Conservation (phyloP, 2,888 invertebrate genomes). For the Caenorhabditis sinica region DNA sequence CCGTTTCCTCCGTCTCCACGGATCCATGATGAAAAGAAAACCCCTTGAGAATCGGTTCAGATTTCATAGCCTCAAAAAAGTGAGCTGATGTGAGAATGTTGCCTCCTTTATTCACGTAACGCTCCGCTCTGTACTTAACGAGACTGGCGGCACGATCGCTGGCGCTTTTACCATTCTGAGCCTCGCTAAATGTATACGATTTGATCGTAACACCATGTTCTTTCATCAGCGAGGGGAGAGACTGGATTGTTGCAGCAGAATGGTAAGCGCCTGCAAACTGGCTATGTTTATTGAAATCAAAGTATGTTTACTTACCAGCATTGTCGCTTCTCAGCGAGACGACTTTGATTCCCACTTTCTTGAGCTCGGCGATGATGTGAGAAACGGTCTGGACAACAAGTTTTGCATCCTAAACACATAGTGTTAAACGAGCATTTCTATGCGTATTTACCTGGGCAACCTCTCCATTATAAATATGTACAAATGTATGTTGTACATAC, state of each 20-base stretch:
- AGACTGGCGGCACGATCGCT: constrained; percentile 3
- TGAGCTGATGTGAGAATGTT: neutral
- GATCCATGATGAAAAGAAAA: constrained; percentile 1
- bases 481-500: constrained; percentile 15
- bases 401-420: neutral
- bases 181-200: constrained; percentile 5
- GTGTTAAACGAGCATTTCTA: neutral
- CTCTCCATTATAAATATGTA: constrained; percentile 26
- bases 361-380: neutral
- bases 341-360: neutral
- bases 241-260: constrained; percentile 5
- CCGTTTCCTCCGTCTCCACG: neutral
- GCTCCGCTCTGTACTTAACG: constrained; percentile 3
- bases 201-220: neutral
- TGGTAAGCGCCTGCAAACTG: constrained; percentile 26
- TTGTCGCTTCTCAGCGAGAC: neutral
- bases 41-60: neutral
- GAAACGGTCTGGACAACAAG: neutral
- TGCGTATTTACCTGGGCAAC: neutral
- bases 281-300: neutral
- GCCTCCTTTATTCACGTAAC: constrained; percentile 5
- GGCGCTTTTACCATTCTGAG: constrained; percentile 18
- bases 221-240: neutral
- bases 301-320: neutral
- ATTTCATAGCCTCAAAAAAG: neutral